Base-by-base conservation (phyloP, 1,140 invertebrate species). In the Drosophila kikkawai region DNA sequence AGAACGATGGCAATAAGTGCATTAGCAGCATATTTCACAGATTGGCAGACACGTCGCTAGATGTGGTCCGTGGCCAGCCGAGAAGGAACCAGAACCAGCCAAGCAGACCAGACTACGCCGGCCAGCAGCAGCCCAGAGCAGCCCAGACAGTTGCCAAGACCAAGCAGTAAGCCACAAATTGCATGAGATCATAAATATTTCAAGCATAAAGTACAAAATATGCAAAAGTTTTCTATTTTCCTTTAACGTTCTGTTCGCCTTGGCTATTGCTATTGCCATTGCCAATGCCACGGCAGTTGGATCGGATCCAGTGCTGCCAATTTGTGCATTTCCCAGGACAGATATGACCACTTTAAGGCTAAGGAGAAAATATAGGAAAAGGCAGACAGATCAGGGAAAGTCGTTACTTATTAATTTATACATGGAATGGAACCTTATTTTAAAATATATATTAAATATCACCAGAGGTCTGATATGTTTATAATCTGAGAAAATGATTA, bases 111-210 rank as follows among this genome's bases (percentile, higher is more conserved):
- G 53, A 32, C 45, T 57, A 9, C 34, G 22, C 7, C 34, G 51
- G 12, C 51, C 50, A 39, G 61, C 57, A 42, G 44, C 47, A 63
- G 45, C 17, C 48, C 34, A 57, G 50, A 41, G n/a, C 47, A 66
- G 55, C 1, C 56, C 82, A 79, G 76, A 82, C 79, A 79, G 56
- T 79, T 67, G 79, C 63, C 73, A 68, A 77, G 80, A 84, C 84
- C 85, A 80, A 84, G 75, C 79, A 90, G 85, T 90, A 90, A 90
- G 85, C 85, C 85, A 90, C 85, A 90, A 90, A 90, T 90, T 90
- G 85, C 85, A 90, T 79, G 85, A 90, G 85, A 90, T 90, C 85
- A 90, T 90, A 90, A 90, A 90, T 90, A 90, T 90, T 90, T 90
- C 85, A 90, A 85, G 85, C 85, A 90, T 90, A 90, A 90, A 90